Base-by-base conservation (phyloP, 1,140 invertebrate species). In the Brachionus paranguensis region DNA sequence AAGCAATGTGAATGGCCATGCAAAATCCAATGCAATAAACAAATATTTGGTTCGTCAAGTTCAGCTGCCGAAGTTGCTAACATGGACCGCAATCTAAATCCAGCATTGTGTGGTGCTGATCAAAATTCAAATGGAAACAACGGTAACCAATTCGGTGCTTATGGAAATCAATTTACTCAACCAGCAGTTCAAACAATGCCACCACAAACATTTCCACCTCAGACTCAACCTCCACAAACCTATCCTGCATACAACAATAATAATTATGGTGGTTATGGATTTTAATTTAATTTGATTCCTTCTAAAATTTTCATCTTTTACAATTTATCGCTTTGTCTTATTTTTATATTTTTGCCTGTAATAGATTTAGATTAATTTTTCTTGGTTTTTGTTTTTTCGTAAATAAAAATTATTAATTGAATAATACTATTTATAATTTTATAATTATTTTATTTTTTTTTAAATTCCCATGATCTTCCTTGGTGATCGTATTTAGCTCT, bases 1-100 rank as follows among this genome's bases (percentile, higher is more conserved):
- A 50, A 74, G 74, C 83, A 65, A 74, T 84, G 83, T 27, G 83
- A 84, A 33, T 84, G 53, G 47, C 83, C 83, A 64, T 84, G 83
- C 37, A 74, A 74, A 60, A 24, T 84, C 7, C 64, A 84, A 47
- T 84, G 81, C 29, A 47, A 8, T 20, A 68, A 68, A 17, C 60
- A 60, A 53, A 68, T 84, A 14, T 70, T 47, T 41, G 65, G 65
- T 11, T 45, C 37, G n/a, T 47, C 64, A 8, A 33, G 20, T 12
- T 53, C 81, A 33, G 20, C 81, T n/a, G 10, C 60, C 17, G 41
- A 84, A 27, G 70, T 84, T 72, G 20, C 17, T 27, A 29, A 11
- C 12, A 43, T 29, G 37, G 60, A 84, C 24, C 76, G 76, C 2
- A 43, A 37, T 17, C 14, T 41, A 8, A 72, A 72, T 72, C 41